Percentiles rank a stretch among this genome's conserved stretches.
phyloP scores from a whole-genome alignment of 2,797 vertebrate species.

The Schizothorax lantsangensis region DNA sequence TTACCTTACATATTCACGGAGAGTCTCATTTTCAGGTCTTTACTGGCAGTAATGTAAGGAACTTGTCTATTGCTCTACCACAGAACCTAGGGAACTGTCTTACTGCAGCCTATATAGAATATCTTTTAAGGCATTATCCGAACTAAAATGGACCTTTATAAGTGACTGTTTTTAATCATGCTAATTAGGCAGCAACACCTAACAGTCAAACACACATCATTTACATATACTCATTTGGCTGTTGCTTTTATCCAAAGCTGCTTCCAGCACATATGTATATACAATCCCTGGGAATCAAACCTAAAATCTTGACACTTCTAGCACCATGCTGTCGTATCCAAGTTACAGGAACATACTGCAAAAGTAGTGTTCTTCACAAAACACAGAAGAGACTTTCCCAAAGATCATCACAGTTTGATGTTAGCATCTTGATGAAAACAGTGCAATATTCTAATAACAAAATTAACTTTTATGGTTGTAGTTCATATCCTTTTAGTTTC shows the following conservation, averaged over 20 bases:
- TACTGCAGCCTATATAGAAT: neutral
- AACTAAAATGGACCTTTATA: neutral
- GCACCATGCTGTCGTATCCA: neutral
- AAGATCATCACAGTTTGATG: too few relatives aligned
- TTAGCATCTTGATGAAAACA: neutral
- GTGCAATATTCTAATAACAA: neutral
- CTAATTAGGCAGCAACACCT: too few relatives aligned
- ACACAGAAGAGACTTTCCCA: neutral
- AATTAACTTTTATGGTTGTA: neutral
- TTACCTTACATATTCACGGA: neutral
- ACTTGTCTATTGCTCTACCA: neutral
- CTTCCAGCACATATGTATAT: neutral
- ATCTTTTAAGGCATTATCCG: neutral
- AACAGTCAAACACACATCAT: neutral
- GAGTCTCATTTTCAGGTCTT: neutral
- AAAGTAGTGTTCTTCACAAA: neutral
- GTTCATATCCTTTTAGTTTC: neutral
- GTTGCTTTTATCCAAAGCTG: neutral
- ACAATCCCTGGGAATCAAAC: too few relatives aligned
- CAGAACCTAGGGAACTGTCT: neutral
- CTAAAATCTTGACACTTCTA: neutral
- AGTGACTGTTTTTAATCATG: neutral
- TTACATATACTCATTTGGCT: neutral
- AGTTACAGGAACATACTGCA: neutral
- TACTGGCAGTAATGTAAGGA: neutral